phyloP scores from a whole-genome alignment of 2,888 invertebrate species.

The Apantesis nais region DNA sequence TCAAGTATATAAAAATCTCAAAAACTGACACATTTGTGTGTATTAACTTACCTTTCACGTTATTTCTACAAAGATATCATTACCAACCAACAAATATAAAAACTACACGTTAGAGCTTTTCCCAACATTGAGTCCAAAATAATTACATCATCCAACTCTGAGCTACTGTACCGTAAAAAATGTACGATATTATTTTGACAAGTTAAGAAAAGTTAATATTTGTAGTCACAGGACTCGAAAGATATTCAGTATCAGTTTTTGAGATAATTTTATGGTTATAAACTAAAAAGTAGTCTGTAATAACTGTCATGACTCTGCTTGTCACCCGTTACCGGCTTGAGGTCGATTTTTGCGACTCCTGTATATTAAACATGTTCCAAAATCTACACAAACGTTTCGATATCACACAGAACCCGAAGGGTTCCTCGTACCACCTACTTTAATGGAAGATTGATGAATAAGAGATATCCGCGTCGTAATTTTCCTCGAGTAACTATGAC shows the following conservation, averaged over 20 bases:
- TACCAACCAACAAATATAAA: too few species aligned
- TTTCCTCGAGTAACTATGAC: constrained; percentile 15
- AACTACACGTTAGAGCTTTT: too few species aligned
- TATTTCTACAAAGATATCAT: too few species aligned
- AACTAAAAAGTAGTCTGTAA: neutral
- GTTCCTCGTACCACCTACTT: constrained; percentile 36
- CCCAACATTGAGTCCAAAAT: too few species aligned
- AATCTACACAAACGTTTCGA: constrained; percentile 41
- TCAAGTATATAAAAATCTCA: too few species aligned
- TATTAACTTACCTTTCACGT: too few species aligned
- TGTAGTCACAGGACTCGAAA: too few species aligned
- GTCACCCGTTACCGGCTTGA: neutral
- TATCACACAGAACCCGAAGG: constrained; percentile 48
- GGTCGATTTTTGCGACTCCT: neutral
- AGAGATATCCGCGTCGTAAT: constrained; percentile 20
- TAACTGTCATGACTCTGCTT: neutral
- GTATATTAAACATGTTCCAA: constrained; percentile 37
- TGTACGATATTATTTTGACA: neutral
- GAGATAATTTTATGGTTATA: too few species aligned
- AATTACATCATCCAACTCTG: too few species aligned
- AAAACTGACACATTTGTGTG: too few species aligned
- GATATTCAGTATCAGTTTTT: too few species aligned
- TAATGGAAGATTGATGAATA: constrained; percentile 47
- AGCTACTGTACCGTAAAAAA: neutral
- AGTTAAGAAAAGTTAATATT: too few species aligned